These are phyloP conservation scores for Lasioglossum albipes DNA, from an alignment of 1,140 invertebrate species.

Conservation along the genomic window DNA sequence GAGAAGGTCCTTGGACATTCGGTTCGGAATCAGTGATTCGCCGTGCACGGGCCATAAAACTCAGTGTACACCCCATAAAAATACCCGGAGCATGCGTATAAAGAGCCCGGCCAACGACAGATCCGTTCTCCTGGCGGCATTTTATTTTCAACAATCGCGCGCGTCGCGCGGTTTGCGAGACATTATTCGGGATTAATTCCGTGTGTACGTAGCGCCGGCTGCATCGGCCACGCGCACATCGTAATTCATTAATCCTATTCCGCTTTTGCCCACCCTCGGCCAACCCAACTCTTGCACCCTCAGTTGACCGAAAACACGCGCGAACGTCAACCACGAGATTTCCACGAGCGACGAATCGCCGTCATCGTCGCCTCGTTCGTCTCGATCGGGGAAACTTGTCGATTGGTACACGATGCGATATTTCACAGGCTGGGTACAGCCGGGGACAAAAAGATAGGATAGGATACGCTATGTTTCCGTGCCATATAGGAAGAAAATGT, in stretches of 20 bases:
- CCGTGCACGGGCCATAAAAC: slow-evolving; percentile 52
- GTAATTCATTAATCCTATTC: slow-evolving; percentile 57
- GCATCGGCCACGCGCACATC: slow-evolving; percentile 32
- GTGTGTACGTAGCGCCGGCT: slow-evolving; percentile 42
- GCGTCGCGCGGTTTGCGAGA: slow-evolving; percentile 32
- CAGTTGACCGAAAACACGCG: slow-evolving; percentile 17
- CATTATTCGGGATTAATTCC: slow-evolving; percentile 64
- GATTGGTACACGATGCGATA: neutral
- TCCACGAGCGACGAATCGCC: neutral
- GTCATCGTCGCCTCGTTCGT: neutral
- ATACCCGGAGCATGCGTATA: slow-evolving; percentile 31
- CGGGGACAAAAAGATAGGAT: too few relatives aligned
- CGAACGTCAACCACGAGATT: neutral
- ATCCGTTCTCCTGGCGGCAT: neutral
- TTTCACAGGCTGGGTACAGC: too few relatives aligned
- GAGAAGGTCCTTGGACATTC: slow-evolving; percentile 29
- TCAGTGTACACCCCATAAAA: slow-evolving; percentile 52
- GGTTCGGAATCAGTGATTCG: slow-evolving; percentile 51
- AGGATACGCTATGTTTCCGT: too few relatives aligned
- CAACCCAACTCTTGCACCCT: neutral
- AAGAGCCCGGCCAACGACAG: slow-evolving; percentile 16
- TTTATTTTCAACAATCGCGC: slow-evolving; percentile 52
- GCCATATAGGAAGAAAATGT: too few relatives aligned
- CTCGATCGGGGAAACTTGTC: neutral
- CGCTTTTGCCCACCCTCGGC: neutral